A percentile compares a stretch with the other conserved stretches of the same genome.
Evolutionary conservation across 2,888 invertebrate genomes (phyloP).

Genomic region (Lutraria lutraria): DNA sequence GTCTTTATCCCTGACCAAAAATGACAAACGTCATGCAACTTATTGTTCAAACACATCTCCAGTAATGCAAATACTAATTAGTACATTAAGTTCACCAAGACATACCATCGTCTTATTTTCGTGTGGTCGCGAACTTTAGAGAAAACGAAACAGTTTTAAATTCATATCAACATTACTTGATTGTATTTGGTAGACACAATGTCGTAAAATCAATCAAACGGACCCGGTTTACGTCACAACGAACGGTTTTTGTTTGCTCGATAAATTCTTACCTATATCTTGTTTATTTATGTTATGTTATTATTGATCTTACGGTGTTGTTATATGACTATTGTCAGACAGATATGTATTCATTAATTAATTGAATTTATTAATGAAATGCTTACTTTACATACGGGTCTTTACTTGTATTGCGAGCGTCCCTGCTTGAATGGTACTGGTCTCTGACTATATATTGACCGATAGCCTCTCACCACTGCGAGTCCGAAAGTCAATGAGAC

Average conservation of each 20-base stretch:
- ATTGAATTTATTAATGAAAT: background rate
- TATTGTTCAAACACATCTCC: background rate
- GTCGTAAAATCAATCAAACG: background rate
- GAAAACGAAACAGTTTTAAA: background rate
- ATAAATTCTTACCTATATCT: slow-evolving; percentile 7
- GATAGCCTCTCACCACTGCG: too few relatives aligned
- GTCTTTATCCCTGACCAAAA: background rate
- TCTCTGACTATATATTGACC: too few relatives aligned
- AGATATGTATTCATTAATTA: background rate
- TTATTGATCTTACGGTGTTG: background rate
- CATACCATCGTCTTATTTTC: background rate
- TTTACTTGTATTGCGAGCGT: too few relatives aligned
- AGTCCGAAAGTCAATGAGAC: too few relatives aligned
- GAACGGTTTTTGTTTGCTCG: background rate
- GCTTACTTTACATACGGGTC: too few relatives aligned
- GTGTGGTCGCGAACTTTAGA: background rate
- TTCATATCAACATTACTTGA: background rate
- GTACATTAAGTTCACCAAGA: background rate
- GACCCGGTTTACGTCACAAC: background rate
- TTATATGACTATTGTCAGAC: background rate
- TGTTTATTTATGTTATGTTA: background rate
- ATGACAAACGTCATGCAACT: background rate
- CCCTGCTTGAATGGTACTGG: too few relatives aligned
- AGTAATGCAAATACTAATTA: background rate
- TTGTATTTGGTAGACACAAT: background rate